phyloP scores from a whole-genome alignment of 2,113 vertebrate genomes.

The Bothrops jararaca region DNA sequence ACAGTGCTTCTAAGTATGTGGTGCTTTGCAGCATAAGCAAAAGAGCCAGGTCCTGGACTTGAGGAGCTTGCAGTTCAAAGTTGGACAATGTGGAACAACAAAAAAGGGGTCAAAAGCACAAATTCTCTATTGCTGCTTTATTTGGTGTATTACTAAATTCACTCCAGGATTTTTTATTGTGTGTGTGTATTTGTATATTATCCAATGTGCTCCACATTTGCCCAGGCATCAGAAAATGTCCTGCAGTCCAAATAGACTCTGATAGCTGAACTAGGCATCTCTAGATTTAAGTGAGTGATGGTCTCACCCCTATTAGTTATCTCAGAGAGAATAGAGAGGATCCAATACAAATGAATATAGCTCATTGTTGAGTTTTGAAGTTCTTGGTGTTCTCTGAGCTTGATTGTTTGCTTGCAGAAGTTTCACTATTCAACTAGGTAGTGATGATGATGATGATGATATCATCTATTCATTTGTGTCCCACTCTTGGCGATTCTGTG shows the following conservation, averaged over 20 bases:
- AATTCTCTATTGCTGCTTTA: not conserved
- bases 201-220: not conserved
- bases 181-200: not conserved
- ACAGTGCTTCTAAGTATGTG: not conserved
- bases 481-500: rapidly evolving
- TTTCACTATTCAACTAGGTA: not conserved
- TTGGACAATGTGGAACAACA: not conserved
- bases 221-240: not conserved
- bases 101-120: not conserved
- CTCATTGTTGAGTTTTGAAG: not conserved
- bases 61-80: not conserved
- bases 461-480: not conserved
- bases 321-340: not conserved
- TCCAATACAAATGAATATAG: not conserved
- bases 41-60: not conserved
- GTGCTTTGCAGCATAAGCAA: not conserved
- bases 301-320: not conserved
- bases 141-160: not conserved
- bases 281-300: not conserved
- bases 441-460: not conserved
- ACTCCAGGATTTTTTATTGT: not conserved
- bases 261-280: not conserved
- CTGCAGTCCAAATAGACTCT: not conserved
- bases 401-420: not conserved
- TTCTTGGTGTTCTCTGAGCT: not conserved